phyloP scores from a whole-genome alignment of 1,140 invertebrate species.

The Hyles euphorbiae region DNA sequence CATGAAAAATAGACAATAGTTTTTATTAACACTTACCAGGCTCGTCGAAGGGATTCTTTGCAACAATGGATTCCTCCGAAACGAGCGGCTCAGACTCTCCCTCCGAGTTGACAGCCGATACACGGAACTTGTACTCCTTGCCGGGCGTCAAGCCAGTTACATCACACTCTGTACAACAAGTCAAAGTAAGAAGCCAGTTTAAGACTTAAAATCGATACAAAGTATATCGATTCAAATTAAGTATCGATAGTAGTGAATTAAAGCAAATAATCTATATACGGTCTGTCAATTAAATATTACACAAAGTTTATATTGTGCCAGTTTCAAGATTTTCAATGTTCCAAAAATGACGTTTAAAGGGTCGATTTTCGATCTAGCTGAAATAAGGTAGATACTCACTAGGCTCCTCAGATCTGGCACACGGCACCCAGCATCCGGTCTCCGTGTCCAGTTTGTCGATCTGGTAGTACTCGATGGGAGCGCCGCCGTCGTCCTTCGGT shows the following conservation, averaged over 20 bases:
- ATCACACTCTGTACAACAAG: slow-evolving; percentile 78
- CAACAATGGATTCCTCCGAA: slow-evolving; percentile 87
- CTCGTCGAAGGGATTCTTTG: slow-evolving; percentile 98
- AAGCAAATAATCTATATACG: too few species aligned
- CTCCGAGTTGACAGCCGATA: slow-evolving; percentile 96
- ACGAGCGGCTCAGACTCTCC: slow-evolving; percentile 96
- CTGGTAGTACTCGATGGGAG: slow-evolving; percentile 94
- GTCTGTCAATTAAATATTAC: too few species aligned
- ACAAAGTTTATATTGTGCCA: too few species aligned
- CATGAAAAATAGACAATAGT: background rate
- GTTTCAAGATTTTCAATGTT: too few species aligned
- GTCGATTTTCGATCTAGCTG: too few species aligned
- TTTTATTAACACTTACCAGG: slow-evolving; percentile 78
- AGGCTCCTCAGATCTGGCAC: slow-evolving; percentile 88
- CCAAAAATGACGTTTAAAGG: too few species aligned
- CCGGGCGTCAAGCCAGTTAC: slow-evolving; percentile 91
- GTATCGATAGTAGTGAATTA: too few species aligned
- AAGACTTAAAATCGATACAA: too few species aligned
- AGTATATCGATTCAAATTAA: background rate
- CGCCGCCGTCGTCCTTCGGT: slow-evolving; percentile 91
- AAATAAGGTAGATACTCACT: slow-evolving; percentile 57
- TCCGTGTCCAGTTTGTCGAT: slow-evolving; percentile 95
- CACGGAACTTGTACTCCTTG: slow-evolving; percentile 96
- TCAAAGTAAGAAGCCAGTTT: background rate
- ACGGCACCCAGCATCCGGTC: slow-evolving; percentile 96